A percentile compares a stretch with the other conserved stretches of the same genome.
These are phyloP conservation scores for Polydrusus pterygomalis DNA, from an alignment of 2,888 invertebrate species.

Conservation along the genomic window DNA sequence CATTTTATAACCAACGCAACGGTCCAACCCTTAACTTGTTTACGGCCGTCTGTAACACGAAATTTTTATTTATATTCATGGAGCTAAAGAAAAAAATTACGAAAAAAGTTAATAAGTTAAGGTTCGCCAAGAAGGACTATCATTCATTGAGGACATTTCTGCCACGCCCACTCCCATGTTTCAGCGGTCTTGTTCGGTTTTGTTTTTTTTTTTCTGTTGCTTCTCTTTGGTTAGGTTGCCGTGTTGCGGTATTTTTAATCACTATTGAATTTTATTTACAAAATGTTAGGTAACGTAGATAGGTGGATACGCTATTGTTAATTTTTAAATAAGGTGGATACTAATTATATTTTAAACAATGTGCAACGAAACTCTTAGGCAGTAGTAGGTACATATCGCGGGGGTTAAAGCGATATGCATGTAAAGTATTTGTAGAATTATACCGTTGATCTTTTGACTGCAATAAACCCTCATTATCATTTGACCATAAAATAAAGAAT, in stretches of 20 bases:
- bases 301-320: neutral
- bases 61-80: constrained; percentile 57
- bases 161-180: constrained; percentile 54
- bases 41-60: constrained; percentile 47
- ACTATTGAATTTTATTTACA: neutral
- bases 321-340: too few relatives aligned
- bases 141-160: constrained; percentile 56
- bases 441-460: too few relatives aligned
- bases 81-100: constrained; percentile 44
- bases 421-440: too few relatives aligned
- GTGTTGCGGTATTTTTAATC: constrained; percentile 21
- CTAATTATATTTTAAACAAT: too few relatives aligned
- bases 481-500: too few relatives aligned
- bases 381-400: too few relatives aligned
- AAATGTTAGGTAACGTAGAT: constrained; percentile 3
- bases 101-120: constrained; percentile 57
- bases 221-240: constrained; percentile 23
- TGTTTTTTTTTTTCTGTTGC: constrained; percentile 24
- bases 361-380: too few relatives aligned
- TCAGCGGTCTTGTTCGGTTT: constrained; percentile 39
- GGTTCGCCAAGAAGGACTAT: constrained; percentile 56
- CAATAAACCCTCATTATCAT: too few relatives aligned
- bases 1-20: constrained; percentile 46
- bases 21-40: constrained; percentile 56
- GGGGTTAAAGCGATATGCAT: too few relatives aligned